Percentiles rank a stretch among this genome's conserved stretches.
phyloP scores from a whole-genome alignment of 2,113 vertebrate species.

The Sialia sialis region DNA sequence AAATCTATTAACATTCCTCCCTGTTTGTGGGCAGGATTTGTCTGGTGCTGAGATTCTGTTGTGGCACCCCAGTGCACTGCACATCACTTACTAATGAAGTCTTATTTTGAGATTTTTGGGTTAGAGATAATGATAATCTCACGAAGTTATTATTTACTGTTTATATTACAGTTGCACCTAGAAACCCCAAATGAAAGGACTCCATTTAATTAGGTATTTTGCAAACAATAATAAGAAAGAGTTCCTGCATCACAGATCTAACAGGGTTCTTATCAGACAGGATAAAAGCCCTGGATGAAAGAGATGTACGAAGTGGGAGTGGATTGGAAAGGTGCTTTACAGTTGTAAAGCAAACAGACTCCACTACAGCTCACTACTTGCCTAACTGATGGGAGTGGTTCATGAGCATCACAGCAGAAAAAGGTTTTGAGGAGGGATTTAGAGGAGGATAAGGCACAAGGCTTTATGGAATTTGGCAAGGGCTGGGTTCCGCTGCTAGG shows the following conservation, averaged over 20 bases:
- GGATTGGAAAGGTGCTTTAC: not conserved
- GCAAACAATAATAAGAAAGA: constrained; percentile 24
- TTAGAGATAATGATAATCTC: not conserved
- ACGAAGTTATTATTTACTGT: not conserved
- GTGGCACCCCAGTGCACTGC: not conserved
- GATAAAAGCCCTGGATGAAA: not conserved
- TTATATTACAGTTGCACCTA: not conserved
- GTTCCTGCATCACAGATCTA: not conserved
- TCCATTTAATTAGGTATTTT: constrained; percentile 4
- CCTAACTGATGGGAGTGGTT: not conserved
- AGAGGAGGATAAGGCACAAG: not conserved
- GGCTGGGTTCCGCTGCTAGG: not conserved
- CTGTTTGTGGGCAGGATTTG: not conserved
- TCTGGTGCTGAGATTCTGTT: not conserved
- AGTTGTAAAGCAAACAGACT: constrained; percentile 34
- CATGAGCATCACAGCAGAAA: not conserved
- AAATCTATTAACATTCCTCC: not conserved
- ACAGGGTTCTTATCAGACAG: not conserved
- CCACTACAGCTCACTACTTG: constrained; percentile 34
- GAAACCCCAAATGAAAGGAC: not conserved
- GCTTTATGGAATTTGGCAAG: not conserved
- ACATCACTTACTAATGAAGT: not conserved
- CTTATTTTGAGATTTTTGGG: not conserved
- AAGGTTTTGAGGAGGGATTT: constrained; percentile 7
- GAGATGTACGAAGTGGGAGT: not conserved